These are phyloP conservation scores for Ptyas mucosa DNA, from an alignment of 2,113 vertebrate species.

Conservation along the genomic window DNA sequence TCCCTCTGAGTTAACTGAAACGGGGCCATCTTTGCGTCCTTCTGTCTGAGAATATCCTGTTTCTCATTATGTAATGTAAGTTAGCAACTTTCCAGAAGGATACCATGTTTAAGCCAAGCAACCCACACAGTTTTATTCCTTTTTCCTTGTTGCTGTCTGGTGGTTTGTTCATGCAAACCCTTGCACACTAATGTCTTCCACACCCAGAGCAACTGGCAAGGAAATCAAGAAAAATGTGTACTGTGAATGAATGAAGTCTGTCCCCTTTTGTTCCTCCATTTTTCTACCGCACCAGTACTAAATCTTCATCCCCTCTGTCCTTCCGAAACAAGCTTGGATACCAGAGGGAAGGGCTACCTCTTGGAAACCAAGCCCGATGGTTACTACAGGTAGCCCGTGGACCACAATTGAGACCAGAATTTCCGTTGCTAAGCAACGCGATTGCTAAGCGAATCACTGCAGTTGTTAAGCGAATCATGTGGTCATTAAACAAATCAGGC, in stretches of 20 bases:
- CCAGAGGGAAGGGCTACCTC: neutral
- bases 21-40: neutral
- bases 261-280: neutral
- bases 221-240: neutral
- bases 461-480: neutral
- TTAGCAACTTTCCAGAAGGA: neutral
- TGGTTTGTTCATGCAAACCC: neutral
- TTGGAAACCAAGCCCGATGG: neutral
- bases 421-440: too few relatives aligned
- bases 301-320: neutral
- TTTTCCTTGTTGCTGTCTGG: neutral
- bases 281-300: neutral
- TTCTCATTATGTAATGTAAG: neutral
- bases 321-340: neutral
- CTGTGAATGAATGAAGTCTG: neutral
- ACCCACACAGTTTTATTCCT: neutral
- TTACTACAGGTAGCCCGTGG: too few relatives aligned
- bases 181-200: neutral
- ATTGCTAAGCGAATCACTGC: neutral
- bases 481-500: neutral
- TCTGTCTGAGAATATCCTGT: neutral
- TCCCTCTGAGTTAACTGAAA: neutral
- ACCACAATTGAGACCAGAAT: too few relatives aligned
- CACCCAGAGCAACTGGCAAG: neutral
- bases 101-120: neutral